These are phyloP conservation scores for Leptodactylus fallax DNA, from an alignment of 2,797 vertebrate species.

Conservation along the genomic window DNA sequence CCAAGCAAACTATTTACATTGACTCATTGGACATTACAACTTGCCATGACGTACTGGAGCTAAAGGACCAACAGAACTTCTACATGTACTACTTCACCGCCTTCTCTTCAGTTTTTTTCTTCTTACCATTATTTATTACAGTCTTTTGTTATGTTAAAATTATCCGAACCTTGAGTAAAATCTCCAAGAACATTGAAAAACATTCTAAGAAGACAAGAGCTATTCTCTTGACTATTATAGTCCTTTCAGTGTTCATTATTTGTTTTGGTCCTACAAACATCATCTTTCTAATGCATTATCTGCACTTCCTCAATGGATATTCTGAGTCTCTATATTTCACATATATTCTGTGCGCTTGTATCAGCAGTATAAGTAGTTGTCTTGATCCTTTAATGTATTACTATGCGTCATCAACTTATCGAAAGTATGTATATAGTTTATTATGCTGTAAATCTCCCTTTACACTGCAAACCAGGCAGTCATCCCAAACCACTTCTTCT, in stretches of 20 bases:
- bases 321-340: conserved; percentile 83
- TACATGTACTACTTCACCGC: conserved; percentile 84
- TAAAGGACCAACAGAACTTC: conserved; percentile 70
- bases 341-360: conserved; percentile 85
- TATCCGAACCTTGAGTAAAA: conserved; percentile 80
- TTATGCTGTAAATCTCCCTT: conserved; percentile 72
- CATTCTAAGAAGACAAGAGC: conserved; percentile 83
- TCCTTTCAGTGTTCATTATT: conserved; percentile 87
- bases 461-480: neutral
- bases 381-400: conserved; percentile 92
- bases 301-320: conserved; percentile 66
- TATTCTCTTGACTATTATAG: conserved; percentile 81
- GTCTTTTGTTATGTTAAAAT: conserved; percentile 81
- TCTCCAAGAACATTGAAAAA: conserved; percentile 74
- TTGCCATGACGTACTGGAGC: conserved; percentile 87
- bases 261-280: conserved; percentile 92
- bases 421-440: conserved; percentile 80
- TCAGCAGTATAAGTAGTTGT: conserved; percentile 92
- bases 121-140: conserved; percentile 81
- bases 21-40: conserved; percentile 76
- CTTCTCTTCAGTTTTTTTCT: conserved; percentile 82
- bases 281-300: conserved; percentile 86
- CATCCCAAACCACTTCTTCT: neutral
- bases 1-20: conserved; percentile 80
- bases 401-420: conserved; percentile 89